Evolutionary conservation across 1,140 invertebrate species (phyloP), one percentile per base, ranked within the genome.

Genomic region (Cherax quadricarinatus): DNA sequence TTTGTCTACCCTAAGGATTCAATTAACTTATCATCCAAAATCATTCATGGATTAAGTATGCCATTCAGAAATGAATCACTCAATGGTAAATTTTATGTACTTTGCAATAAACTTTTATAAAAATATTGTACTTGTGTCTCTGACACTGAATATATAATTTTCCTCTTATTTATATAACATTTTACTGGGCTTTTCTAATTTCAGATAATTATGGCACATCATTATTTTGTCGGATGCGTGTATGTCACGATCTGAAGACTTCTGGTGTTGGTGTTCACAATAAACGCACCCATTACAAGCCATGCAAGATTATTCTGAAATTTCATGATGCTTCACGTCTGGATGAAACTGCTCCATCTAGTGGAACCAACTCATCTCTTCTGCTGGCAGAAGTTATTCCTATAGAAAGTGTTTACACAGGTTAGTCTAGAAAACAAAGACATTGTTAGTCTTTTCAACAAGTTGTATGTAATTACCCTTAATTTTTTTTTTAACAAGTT

Each of bases 1-100:
- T 98, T 98, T 94, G 96, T 98, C 1, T 97, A 98, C 95, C 96
- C 97, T 0, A 97, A 97, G 95, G 98, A 98, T 94, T 96, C 96
- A 49, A 95, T 95, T 16, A 95, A 96, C 16, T 96, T 97, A 89
- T 95, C 96, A 10, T 96, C 96, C 89, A 96, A 96, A 91, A 96
- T 97, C 84, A 96, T 96, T 4, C 95, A 95, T 57, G 95, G 95
- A n/a, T 94, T 95, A n/a, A 95, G 95, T 94, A 94, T 85, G 14
- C 92, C 93, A 73, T 93, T 93, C 51, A 88, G 92, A 84, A 90
- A 70, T 41, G 86, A 89, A 7, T 86, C 81, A 18, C 84, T 93
- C 30, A 89, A 91, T 89, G 92, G 89, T 92, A 53, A 88, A 57
- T 57, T 57, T 57, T 57, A 6, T 57, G 14, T 14, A 57, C 53